Percentiles rank a stretch among this genome's conserved stretches.
phyloP scores from a whole-genome alignment of 1,140 invertebrate genomes.

The Meloidogyne floridensis region DNA sequence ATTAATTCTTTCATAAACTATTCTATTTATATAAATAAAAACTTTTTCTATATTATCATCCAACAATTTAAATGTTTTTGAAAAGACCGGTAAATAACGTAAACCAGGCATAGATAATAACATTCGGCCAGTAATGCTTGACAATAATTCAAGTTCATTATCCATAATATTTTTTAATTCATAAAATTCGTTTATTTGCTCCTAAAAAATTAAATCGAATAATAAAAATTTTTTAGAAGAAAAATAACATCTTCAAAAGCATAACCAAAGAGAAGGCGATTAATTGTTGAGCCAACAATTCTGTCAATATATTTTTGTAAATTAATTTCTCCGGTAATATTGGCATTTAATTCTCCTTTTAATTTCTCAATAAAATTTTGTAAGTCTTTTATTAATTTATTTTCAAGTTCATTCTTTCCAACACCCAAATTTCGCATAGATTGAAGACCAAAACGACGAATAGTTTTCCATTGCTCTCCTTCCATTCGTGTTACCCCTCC shows the following conservation, averaged over 20 bases:
- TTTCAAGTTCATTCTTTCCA: conserved; percentile 41
- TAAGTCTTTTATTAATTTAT: neutral
- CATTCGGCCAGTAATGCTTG: neutral
- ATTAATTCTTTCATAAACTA: neutral
- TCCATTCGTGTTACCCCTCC: conserved; percentile 15
- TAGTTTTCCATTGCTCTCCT: neutral
- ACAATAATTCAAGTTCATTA: conserved; percentile 12
- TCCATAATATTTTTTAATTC: conserved; percentile 23
- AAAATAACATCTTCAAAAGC: conserved; percentile 14
- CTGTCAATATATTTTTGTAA: neutral
- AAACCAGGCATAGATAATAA: conserved; percentile 11
- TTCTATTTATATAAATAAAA: conserved; percentile 20
- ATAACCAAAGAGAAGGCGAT: conserved; percentile 19
- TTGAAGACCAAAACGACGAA: conserved; percentile 42
- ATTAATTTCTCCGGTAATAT: neutral
- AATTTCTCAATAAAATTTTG: no score
- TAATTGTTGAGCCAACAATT: conserved; percentile 26
- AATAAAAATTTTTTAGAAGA: neutral
- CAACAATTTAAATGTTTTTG: conserved; percentile 11
- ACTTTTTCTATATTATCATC: neutral
- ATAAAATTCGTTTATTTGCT: conserved; percentile 15
- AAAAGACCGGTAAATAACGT: conserved; percentile 17
- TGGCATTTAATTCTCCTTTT: conserved; percentile 14
- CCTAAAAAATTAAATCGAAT: neutral
- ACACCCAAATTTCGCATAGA: conserved; percentile 46